Evolutionary conservation across 2,888 invertebrate species (phyloP), one percentile per base, ranked within the genome.

Genomic region (Rhodophaea formosa): DNA sequence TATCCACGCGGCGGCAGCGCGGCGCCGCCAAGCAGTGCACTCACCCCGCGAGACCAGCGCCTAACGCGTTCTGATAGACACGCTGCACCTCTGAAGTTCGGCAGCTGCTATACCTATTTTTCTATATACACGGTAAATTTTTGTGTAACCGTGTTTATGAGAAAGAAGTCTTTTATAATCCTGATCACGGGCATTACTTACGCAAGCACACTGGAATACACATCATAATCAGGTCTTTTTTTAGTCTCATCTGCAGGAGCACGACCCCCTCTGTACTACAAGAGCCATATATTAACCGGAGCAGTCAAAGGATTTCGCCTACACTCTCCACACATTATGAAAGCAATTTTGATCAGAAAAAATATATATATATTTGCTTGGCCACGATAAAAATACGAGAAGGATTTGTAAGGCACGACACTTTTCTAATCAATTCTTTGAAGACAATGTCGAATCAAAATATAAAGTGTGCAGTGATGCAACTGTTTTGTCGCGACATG

Each of bases 1-100:
- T 83, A 84, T 86, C 76, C 75, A 79, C 56, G 60, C 59, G 62
- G 61, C 61, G 43, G 16, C 42, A 12, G 42, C 52, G 16, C 55
- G 61, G 57, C 59, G 60, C 46, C 59, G 65, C 58, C 43, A 45
- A 39, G 54, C 57, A 75, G 77, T 74, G 66, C 76, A 75, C 71
- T 75, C 76, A 79, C 79, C 78, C 78, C 45, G n/a, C 68, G 72
- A 61, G 8, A 32, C 16, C 42, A 15, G 3, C n/a, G 15, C n/a
- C 8, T 7, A 44, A 12, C 43, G 5, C 15, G 15, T 12, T 15
- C 43, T 7, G n/a, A n/a, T n/a, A n/a, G n/a, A n/a, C 14, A 35
- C 8, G 10, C 35, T 35, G 35, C 35, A 35, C 10, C 1, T 35
- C 8, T 35, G n/a, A n/a, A 35, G 8, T 12, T 35, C 1, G 35